Evolutionary conservation across 2,113 vertebrate genomes (phyloP), one percentile per base, ranked within the genome.

Genomic region (Columba janthina): DNA sequence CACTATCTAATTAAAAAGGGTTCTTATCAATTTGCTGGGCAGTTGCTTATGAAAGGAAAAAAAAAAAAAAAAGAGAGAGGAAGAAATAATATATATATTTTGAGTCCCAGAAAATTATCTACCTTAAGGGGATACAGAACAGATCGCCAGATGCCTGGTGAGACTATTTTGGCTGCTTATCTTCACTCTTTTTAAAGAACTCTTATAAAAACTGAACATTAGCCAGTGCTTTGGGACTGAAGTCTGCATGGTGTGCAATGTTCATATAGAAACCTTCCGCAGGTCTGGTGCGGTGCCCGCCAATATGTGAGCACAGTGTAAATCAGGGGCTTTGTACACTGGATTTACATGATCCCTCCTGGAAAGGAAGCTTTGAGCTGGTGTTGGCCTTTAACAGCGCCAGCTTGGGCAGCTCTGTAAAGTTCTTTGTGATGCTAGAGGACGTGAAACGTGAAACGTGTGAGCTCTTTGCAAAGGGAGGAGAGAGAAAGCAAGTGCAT

Each of bases 21-120:
- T 75, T 94, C 67, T 92, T 87, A 96, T 85, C 96, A 96, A 92
- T 97, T 96, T 97, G 88, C 86, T 96, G 95, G 95, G 94, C 85
- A 95, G 87, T 96, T 92, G 83, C 91, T 96, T 96, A 96, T 83
- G 42, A 12, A 67, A 54, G 88, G 74, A 58, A 40, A 40, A 57
- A 80, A 69, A 60, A 83, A 75, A 88, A 10, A 86, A 10, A 40
- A 11, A 44, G 36, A n/a, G 5, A 56, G 14, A 32, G 8, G 18
- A 65, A 92, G 60, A 89, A 91, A 92, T 75, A 93, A 90, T 72
- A 28, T n/a, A 3, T 48, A 15, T 89, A 82, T 93, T 82, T 75
- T 54, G 19, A 72, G 25, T 34, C 24, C 38, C 12, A 67, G 60
- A 40, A 77, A 92, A 87, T 91, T 56, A 77, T 78, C 60, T 51